Evolutionary conservation across 2,113 vertebrate genomes (phyloP).

Genomic region (Chamaetylas fuelleborni): DNA sequence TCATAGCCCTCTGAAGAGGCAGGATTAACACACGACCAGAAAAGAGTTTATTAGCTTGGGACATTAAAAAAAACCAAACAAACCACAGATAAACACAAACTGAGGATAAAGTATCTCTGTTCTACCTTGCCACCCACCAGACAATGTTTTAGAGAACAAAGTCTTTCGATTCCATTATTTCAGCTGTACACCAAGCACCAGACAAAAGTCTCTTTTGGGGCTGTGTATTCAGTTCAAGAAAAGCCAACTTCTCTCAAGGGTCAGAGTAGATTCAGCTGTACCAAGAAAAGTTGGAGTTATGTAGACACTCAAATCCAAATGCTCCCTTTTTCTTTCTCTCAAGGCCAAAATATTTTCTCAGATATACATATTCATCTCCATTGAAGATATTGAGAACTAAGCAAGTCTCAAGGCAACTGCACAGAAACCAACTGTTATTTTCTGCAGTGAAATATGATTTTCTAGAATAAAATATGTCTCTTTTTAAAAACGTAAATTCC

Average conservation of each 20-base stretch:
- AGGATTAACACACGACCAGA: not conserved
- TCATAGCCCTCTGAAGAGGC: not conserved
- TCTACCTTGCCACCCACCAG: not conserved
- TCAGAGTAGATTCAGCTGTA: not conserved
- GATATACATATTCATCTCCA: not conserved
- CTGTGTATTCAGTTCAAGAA: not conserved
- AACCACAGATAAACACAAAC: not conserved
- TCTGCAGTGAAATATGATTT: not conserved
- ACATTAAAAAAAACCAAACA: not conserved
- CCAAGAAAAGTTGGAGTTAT: not conserved
- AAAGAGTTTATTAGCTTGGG: not conserved
- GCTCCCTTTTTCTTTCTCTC: not conserved
- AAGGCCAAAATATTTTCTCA: slow-evolving; percentile 1
- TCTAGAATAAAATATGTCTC: not conserved
- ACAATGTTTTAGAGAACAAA: not conserved
- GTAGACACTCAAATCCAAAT: not conserved
- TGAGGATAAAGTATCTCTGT: not conserved
- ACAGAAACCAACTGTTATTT: slow-evolving; percentile 28
- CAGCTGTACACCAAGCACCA: not conserved
- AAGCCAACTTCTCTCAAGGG: not conserved
- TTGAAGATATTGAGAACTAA: not conserved
- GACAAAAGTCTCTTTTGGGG: not conserved
- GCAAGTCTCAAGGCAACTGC: not conserved
- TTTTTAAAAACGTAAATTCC: not conserved
- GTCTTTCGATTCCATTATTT: not conserved